Conservation (phyloP, 2,113 vertebrate genomes). For the Pollachius pollachius region DNA sequence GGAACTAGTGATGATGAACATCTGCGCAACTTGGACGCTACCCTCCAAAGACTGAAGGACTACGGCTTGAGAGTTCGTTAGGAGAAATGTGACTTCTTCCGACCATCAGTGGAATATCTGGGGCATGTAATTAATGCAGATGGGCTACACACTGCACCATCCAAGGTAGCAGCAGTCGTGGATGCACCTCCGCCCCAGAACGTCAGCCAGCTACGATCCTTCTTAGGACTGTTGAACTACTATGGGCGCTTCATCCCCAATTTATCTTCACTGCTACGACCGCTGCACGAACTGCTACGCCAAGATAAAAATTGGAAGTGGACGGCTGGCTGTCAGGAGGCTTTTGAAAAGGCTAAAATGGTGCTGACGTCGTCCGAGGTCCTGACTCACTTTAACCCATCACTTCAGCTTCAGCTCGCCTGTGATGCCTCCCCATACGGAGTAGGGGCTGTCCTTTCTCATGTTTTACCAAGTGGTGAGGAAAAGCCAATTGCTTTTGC, state of each 20-base stretch:
- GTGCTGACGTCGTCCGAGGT: slow-evolving; percentile 68
- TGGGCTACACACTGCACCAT: not conserved
- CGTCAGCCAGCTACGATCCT: slow-evolving; percentile 6
- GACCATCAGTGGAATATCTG: slow-evolving; percentile 4
- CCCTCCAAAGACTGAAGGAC: slow-evolving; percentile 4
- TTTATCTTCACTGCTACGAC: slow-evolving; percentile 50
- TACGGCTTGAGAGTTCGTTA: not conserved
- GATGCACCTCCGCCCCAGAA: not conserved
- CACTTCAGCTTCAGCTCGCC: slow-evolving; percentile 68
- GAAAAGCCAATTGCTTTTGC: slow-evolving; percentile 65
- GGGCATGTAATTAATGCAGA: not conserved
- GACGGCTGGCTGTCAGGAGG: slow-evolving; percentile 63
- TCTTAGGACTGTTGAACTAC: slow-evolving; percentile 25
- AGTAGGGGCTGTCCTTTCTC: slow-evolving; percentile 65
- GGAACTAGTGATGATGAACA: slow-evolving; percentile 2
- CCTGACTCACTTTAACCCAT: slow-evolving; percentile 57
- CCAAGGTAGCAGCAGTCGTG: not conserved
- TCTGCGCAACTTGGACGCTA: slow-evolving; percentile 10
- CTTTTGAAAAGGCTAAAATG: slow-evolving; percentile 65
- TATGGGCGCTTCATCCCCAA: slow-evolving; percentile 32
- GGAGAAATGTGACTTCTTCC: slow-evolving; percentile 15
- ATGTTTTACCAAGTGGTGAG: slow-evolving; percentile 62
- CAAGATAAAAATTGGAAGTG: slow-evolving; percentile 63
- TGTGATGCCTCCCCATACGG: slow-evolving; percentile 65
- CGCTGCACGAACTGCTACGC: slow-evolving; percentile 31